Evolutionary conservation across 2,888 invertebrate species (phyloP).

Genomic region (Hartigia nigra): DNA sequence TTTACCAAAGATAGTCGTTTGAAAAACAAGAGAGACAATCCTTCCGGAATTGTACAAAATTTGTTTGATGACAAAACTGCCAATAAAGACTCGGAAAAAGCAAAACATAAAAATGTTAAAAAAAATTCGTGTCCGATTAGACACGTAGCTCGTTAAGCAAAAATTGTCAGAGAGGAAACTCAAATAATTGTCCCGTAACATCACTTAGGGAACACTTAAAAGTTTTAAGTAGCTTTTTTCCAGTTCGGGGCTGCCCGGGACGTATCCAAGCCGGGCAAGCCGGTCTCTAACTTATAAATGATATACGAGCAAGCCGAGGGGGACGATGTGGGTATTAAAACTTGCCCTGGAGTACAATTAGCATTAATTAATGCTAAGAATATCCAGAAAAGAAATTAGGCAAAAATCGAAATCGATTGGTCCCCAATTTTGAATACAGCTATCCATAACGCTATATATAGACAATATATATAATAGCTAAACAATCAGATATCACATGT

Average conservation of each 20-base stretch:
- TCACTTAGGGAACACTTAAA: slow-evolving; percentile 56
- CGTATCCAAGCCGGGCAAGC: slow-evolving; percentile 24
- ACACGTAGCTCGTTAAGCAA: slow-evolving; percentile 24
- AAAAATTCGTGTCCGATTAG: background rate
- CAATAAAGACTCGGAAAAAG: background rate
- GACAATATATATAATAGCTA: background rate
- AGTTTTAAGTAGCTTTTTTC: slow-evolving; percentile 55
- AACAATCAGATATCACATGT: background rate
- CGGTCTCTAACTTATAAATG: slow-evolving; percentile 46
- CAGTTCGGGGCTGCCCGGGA: slow-evolving; percentile 4
- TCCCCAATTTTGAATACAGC: background rate
- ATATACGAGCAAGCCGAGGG: slow-evolving; percentile 35
- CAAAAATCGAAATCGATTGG: background rate
- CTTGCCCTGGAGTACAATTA: slow-evolving; percentile 19
- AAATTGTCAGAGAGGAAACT: slow-evolving; percentile 45
- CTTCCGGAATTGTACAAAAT: background rate
- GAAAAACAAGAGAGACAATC: background rate
- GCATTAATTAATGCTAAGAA: background rate
- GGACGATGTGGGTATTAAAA: slow-evolving; percentile 23
- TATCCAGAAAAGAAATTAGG: background rate
- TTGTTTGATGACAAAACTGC: background rate
- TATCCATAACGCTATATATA: background rate
- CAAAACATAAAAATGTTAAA: slow-evolving; percentile 5
- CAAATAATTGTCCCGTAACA: slow-evolving; percentile 56
- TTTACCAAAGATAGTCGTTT: background rate